Evolutionary conservation across 2,113 vertebrate species (phyloP), one percentile per base, ranked within the genome.

Genomic region (Athene noctua): DNA sequence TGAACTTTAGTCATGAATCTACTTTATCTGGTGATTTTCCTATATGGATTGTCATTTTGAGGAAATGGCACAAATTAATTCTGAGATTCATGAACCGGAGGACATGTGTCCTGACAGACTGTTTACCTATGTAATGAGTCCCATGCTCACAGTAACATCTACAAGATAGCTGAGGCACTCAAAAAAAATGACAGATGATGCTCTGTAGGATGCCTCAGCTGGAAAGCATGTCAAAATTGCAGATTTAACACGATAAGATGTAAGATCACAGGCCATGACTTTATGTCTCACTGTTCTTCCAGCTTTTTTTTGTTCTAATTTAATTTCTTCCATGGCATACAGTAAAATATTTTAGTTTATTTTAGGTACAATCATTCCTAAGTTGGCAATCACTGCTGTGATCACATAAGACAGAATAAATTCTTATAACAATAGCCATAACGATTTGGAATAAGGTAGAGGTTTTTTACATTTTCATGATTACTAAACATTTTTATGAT

Each of bases 401-500:
- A 90, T 90, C 67, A 66, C 32, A 16, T 62, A 74, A 80, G 34
- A 46, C 26, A 78, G 29, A 11, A 80, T 67, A 58, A 88, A 88
- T 86, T 93, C 20, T 61, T 92, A 15, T 34, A 88, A 67, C 32
- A 74, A 62, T 61, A 90, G 29, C 49, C 51, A 51, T 86, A 94
- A 88, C 67, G 38, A 23, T 73, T 90, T 90, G 36, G 79, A 93
- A 83, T 67, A 80, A 72, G 12, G 25, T 54, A 57, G 22, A 85
- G 5, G 3, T 51, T 94, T 93, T 90, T 42, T 82, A 88, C 47
- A 84, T 71, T 88, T 80, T 62, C 47, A 84, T 88, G 55, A 88
- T 81, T 88, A 62, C 51, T 88, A 91, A 94, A 84, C 23, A 59
- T 27, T 85, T 89, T 84, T 86, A 88, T 94, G 68, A 55, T 63